Percentiles rank a stretch among this genome's conserved stretches.
Conservation (phyloP, 2,113 vertebrate species). For the Macrotis lagotis region DNA sequence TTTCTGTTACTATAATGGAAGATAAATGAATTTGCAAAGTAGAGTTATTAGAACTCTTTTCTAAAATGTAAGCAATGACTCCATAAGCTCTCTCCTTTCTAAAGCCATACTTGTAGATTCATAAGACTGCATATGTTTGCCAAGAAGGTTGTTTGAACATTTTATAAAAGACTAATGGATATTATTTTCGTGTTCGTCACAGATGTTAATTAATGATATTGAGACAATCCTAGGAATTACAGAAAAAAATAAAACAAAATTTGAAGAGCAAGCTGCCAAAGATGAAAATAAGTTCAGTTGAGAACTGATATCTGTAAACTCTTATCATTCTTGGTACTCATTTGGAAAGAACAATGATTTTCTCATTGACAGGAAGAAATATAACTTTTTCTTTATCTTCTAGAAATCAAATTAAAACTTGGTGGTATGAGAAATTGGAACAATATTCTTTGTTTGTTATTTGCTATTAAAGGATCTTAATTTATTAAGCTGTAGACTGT, state of each 20-base stretch:
- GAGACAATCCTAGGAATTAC: constrained; percentile 87
- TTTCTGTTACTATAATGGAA: not conserved
- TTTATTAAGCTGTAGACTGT: constrained; percentile 56
- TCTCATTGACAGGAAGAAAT: constrained; percentile 63
- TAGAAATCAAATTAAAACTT: constrained; percentile 3
- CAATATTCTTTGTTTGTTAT: constrained; percentile 35
- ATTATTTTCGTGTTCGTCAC: constrained; percentile 58
- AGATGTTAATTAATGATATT: constrained; percentile 87
- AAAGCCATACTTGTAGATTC: not conserved
- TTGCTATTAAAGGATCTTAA: not conserved
- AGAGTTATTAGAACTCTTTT: constrained; percentile 12
- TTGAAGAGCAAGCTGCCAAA: constrained; percentile 74
- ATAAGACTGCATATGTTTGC: not conserved
- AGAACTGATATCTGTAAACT: constrained; percentile 57
- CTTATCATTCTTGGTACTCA: constrained; percentile 60
- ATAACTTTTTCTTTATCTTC: constrained; percentile 43
- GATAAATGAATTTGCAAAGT: constrained; percentile 16
- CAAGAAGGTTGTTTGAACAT: too few relatives aligned
- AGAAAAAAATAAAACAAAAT: constrained; percentile 85
- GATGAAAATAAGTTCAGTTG: constrained; percentile 43
- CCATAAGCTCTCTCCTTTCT: not conserved
- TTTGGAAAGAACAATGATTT: constrained; percentile 34
- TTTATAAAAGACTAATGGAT: constrained; percentile 19
- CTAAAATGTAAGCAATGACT: constrained; percentile 11
- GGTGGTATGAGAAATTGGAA: not conserved